Evolutionary conservation across 2,797 vertebrate genomes (phyloP).

Genomic region (Amblyopsis hoosieri): DNA sequence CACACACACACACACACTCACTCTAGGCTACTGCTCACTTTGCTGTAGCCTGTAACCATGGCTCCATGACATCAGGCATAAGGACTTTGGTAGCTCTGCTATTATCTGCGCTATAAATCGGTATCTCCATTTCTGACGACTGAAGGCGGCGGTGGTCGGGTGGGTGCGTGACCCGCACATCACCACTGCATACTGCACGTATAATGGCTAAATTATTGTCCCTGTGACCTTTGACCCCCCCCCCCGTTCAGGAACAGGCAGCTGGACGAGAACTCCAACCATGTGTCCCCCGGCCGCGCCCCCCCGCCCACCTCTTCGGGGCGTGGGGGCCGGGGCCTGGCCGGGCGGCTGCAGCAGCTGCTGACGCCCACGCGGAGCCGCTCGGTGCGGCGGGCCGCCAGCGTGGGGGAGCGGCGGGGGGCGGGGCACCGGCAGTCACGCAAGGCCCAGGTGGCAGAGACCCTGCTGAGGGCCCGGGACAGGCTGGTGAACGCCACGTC

Average conservation of each 20-base stretch:
- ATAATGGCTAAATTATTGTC: background rate
- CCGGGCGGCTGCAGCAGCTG: slow-evolving; percentile 89
- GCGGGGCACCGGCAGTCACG: slow-evolving; percentile 76
- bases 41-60: too few relatives aligned
- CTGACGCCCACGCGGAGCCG: slow-evolving; percentile 83
- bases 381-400: slow-evolving; percentile 66
- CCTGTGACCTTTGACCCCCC: slow-evolving; percentile 26
- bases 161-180: background rate
- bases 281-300: slow-evolving; percentile 60
- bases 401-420: slow-evolving; percentile 72
- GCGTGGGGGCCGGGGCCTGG: slow-evolving; percentile 81
- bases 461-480: slow-evolving; percentile 80
- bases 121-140: too few relatives aligned
- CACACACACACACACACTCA: too few relatives aligned
- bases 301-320: slow-evolving; percentile 50
- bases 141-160: too few relatives aligned
- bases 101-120: too few relatives aligned
- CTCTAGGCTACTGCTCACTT: too few relatives aligned
- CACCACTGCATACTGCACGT: too few relatives aligned
- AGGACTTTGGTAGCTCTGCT: too few relatives aligned
- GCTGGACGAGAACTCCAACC: slow-evolving; percentile 80
- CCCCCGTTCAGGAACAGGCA: slow-evolving; percentile 39
- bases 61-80: too few relatives aligned
- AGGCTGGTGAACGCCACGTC: slow-evolving; percentile 88
- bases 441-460: slow-evolving; percentile 80